Evolutionary conservation across 2,888 invertebrate genomes (phyloP).

Genomic region (Atherix ibis): DNA sequence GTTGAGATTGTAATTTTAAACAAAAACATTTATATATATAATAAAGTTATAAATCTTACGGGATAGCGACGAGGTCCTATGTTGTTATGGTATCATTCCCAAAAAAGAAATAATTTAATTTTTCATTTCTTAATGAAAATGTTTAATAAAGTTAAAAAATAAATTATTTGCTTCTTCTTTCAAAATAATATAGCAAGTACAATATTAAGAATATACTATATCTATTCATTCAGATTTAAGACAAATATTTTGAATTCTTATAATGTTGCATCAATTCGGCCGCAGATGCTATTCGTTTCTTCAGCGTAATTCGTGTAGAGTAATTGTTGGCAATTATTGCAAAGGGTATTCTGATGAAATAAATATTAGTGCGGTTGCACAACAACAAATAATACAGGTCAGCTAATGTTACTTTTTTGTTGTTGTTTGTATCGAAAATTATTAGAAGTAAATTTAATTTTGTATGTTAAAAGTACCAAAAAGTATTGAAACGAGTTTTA

Average conservation of each 20-base stretch:
- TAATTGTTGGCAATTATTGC: slow-evolving; percentile 11
- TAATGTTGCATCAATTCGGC: slow-evolving; percentile 29
- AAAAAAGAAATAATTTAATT: slow-evolving; percentile 1
- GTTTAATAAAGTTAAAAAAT: too few relatives aligned
- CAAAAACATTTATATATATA: too few relatives aligned
- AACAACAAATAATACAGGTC: slow-evolving; percentile 26
- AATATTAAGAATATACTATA: too few relatives aligned
- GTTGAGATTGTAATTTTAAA: too few relatives aligned
- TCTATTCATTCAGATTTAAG: not conserved
- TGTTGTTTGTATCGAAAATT: not conserved
- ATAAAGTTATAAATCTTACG: too few relatives aligned
- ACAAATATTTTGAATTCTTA: not conserved
- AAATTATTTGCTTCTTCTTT: too few relatives aligned
- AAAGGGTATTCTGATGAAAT: slow-evolving; percentile 23
- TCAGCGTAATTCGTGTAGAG: slow-evolving; percentile 3
- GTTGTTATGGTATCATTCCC: not conserved
- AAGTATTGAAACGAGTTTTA: not conserved
- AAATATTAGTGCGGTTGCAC: slow-evolving; percentile 19
- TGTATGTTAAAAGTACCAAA: not conserved
- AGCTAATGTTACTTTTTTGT: slow-evolving; percentile 17
- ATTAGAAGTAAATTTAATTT: not conserved
- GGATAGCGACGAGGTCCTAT: too few relatives aligned
- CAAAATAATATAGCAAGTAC: too few relatives aligned
- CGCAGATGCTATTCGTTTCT: slow-evolving; percentile 17
- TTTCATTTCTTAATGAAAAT: too few relatives aligned